Evolutionary conservation across 2,888 invertebrate species (phyloP).

Genomic region (Sinhomidia bicolor): DNA sequence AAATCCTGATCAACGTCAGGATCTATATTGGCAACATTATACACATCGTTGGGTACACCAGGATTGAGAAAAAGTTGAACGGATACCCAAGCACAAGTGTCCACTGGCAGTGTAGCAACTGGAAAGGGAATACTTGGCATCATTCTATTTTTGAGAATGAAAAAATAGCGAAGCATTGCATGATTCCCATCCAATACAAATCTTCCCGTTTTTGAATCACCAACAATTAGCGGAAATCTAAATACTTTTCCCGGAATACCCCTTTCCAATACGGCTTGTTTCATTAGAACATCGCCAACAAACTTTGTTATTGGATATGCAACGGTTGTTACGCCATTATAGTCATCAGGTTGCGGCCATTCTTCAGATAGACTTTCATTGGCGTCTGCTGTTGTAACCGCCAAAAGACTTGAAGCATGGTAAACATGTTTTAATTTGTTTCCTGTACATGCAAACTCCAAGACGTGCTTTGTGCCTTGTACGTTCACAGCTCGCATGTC

Average conservation of each 20-base stretch:
- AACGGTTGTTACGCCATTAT: neutral
- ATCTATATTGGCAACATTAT: neutral
- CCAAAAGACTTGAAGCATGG: neutral
- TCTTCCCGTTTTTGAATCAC: conserved; percentile 38
- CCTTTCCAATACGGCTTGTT: conserved; percentile 9
- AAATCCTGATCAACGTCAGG: conserved; percentile 11
- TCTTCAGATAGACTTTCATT: neutral
- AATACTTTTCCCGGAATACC: conserved; percentile 24
- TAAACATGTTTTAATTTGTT: conserved; percentile 29
- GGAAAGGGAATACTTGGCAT: conserved; percentile 36
- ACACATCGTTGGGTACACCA: neutral
- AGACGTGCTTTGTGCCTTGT: neutral
- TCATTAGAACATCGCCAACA: conserved; percentile 18
- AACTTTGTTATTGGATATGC: conserved; percentile 32
- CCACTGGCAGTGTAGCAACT: neutral
- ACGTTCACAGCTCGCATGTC: conserved; percentile 30
- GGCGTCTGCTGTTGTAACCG: neutral
- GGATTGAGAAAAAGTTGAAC: neutral
- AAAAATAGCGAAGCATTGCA: neutral
- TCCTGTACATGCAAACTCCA: conserved; percentile 6
- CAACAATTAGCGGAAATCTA: conserved; percentile 27
- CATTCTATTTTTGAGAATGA: conserved; percentile 25
- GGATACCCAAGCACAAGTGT: neutral
- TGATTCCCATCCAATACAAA: conserved; percentile 17
- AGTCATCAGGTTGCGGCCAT: neutral